Evolutionary conservation across 2,888 invertebrate species (phyloP).

Genomic region (Folsomia candida): DNA sequence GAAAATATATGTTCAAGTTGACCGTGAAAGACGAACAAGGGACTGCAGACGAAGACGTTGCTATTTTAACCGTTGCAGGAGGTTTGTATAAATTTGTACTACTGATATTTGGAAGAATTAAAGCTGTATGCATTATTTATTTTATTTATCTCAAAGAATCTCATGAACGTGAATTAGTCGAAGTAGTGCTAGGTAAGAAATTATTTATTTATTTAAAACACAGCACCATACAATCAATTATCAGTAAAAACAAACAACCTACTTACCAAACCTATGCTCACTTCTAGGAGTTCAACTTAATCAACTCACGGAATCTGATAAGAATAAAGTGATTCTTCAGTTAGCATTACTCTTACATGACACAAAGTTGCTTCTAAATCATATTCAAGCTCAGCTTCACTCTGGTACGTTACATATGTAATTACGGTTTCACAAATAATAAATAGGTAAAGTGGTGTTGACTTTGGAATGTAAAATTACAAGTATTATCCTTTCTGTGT

Average conservation of each 20-base stretch:
- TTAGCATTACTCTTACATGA: slow-evolving; percentile 75
- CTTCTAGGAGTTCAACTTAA: slow-evolving; percentile 73
- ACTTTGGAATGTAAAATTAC: neutral
- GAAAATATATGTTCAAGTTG: slow-evolving; percentile 81
- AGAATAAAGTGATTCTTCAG: slow-evolving; percentile 75
- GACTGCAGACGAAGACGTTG: slow-evolving; percentile 74
- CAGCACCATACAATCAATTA: too few relatives aligned
- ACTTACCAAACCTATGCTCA: too few relatives aligned
- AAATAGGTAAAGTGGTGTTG: neutral
- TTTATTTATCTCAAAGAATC: slow-evolving; percentile 60
- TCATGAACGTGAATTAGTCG: slow-evolving; percentile 70
- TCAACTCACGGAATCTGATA: slow-evolving; percentile 67
- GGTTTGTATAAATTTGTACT: slow-evolving; percentile 53
- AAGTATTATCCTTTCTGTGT: slow-evolving; percentile 13
- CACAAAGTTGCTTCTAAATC: slow-evolving; percentile 60
- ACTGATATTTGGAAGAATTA: neutral
- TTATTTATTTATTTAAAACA: too few relatives aligned
- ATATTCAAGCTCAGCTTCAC: slow-evolving; percentile 40
- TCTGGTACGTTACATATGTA: slow-evolving; percentile 38
- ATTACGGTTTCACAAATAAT: slow-evolving; percentile 4
- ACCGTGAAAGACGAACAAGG: slow-evolving; percentile 91
- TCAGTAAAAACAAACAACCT: too few relatives aligned
- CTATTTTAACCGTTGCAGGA: slow-evolving; percentile 75
- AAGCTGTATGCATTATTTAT: neutral
- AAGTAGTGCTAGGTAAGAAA: too few relatives aligned